Evolutionary conservation across 2,888 invertebrate genomes (phyloP), one percentile per base, ranked within the genome.

Genomic region (Argyresthia goedartella): DNA sequence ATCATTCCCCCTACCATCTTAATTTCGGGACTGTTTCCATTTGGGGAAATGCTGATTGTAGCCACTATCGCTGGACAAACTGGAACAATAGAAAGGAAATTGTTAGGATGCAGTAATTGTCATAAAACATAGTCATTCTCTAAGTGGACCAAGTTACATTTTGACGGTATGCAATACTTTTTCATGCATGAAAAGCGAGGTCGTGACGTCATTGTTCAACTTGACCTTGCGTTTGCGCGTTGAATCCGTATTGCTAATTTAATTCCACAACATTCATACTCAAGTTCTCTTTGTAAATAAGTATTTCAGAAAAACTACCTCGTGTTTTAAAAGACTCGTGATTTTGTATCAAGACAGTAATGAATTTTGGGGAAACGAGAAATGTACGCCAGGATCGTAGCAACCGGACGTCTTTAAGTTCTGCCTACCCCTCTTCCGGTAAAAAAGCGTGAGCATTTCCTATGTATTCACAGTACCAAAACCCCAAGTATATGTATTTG

Each of bases 1-100:
- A 71, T 71, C 70, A 81, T 75, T 6, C 82, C 74, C 36, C 78
- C 72, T 1, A 73, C 57, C 77, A 85, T 81, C 71, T 81, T 87
- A 11, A 74, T 71, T 60, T 79, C 76, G 34, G 87, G 87, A 64
- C 84, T 87, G 57, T 87, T 85, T 42, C 87, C 87, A 68, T 87
- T 87, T 56, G 88, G 71, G 52, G 84, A 81, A 53, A 88, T 72
- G 55, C 85, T 80, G 49, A 88, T 87, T 43, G 82, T 63, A 52
- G 71, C 63, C 44, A 75, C 75, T 56, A 74, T 55, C 1, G 63
- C 62, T 57, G 78, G 72, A 60, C 80, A 63, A 59, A 76, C 88
- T 88, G 81, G 58, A 88, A 87, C 67, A 76, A 77, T 6, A 63
- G 60, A 43, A 58, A 59, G 57, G 47, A 56, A 56, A 55, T 9